Evolutionary conservation across 30 jellyfish, hydroid and myxozoan genomes (phyloP), one percentile per base, ranked within the genome.

Genomic region (Aurelia aurita): DNA sequence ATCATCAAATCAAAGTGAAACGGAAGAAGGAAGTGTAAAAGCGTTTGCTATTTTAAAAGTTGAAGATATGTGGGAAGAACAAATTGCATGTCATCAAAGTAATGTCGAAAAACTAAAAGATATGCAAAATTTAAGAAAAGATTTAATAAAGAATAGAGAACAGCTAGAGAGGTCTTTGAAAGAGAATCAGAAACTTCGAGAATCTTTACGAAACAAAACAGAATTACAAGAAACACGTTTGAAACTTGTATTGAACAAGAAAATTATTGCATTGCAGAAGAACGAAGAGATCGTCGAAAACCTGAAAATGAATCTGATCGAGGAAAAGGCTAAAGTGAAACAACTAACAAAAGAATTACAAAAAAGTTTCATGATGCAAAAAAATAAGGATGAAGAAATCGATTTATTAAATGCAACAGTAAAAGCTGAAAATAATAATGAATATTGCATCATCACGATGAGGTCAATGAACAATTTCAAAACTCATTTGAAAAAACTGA

Each of bases 21-120:
- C 7, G 18, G 13, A 39, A 7, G 51, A 8, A 39, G 51, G 51
- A 2, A 4, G 51, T 6, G 51, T 39, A 39, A 39, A 79, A 15
- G 72, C 53, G 23, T 79, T 34, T 47, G 89, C 89, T 19, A 55
- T 62, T 47, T 22, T 79, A 60, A 79, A 79, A 54, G 34, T 79
- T 12, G 89, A 79, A 7, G 81, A 79, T 62, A 44, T 62, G 32
- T 79, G 81, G 74, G 57, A 69, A 12, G 81, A 79, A 54, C 89
- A 79, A 46, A 79, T 62, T 27, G 72, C 71, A 15, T 63, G 80
- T 64, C 81, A 79, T 34, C 71, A 62, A 51, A 60, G 72, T 35
- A 62, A 64, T 32, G 71, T 79, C 32, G 89, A 45, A 0, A 79
- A 64, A 61, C 73, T 79, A 6, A 62, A 59, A 45, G 89, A 79